A percentile compares a stretch with the other conserved stretches of the same genome.
phyloP scores from a whole-genome alignment of 2,888 invertebrate genomes.

The Laspeyria flexula region DNA sequence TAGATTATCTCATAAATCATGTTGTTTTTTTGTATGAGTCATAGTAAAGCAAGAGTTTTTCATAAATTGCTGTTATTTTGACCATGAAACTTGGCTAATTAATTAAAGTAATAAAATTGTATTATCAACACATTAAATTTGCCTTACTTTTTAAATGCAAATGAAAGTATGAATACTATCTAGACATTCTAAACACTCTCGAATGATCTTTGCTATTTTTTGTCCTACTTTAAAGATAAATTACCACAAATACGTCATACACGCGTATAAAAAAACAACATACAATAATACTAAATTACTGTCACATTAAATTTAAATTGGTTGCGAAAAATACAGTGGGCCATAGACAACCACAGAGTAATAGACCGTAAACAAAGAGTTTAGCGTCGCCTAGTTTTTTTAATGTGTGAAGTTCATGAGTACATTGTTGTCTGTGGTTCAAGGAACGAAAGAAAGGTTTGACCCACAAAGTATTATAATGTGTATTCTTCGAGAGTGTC shows the following conservation, averaged over 20 bases:
- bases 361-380: neutral
- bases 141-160: neutral
- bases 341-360: neutral
- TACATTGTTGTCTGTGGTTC: constrained; percentile 38
- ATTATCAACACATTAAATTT: neutral
- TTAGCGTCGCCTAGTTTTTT: constrained; percentile 16
- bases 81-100: no score
- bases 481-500: constrained; percentile 19
- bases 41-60: no score
- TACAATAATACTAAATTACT: constrained; percentile 2
- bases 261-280: neutral
- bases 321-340: neutral
- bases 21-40: no score
- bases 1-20: no score
- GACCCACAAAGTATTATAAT: constrained; percentile 27
- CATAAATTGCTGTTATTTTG: no score
- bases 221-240: constrained; percentile 1
- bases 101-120: no score
- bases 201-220: neutral
- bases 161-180: neutral
- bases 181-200: neutral
- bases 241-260: neutral
- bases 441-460: constrained; percentile 49
- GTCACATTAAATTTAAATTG: constrained; percentile 3
- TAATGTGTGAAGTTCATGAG: constrained; percentile 12